Evolutionary conservation across 2,113 vertebrate genomes (phyloP).

Genomic region (Phyllostomus hastatus): DNA sequence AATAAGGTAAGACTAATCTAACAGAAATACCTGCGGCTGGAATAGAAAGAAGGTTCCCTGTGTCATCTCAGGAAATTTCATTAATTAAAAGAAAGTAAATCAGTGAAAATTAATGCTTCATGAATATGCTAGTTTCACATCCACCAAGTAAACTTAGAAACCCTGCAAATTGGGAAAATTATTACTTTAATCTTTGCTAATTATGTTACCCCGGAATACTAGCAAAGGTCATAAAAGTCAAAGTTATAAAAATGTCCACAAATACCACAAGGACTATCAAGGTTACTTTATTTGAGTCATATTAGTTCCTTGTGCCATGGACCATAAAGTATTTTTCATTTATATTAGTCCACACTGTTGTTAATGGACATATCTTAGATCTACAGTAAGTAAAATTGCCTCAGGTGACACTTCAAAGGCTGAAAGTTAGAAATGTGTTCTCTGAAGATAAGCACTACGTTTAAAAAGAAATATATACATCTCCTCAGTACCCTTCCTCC

Average conservation of each 20-base stretch:
- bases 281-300: slow-evolving; percentile 52
- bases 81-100: not conserved
- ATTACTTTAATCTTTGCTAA: not conserved
- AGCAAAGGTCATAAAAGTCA: slow-evolving; percentile 43
- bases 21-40: not conserved
- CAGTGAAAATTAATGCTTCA: not conserved
- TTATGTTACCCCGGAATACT: not conserved
- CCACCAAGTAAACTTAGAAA: not conserved
- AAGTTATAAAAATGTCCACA: slow-evolving; percentile 12
- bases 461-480: not conserved
- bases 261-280: not conserved
- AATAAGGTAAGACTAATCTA: not conserved
- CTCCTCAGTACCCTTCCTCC: not conserved
- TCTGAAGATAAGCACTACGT: slow-evolving; percentile 54
- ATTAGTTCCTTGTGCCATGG: slow-evolving; percentile 57
- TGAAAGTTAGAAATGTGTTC: slow-evolving; percentile 28
- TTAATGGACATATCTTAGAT: slow-evolving; percentile 59
- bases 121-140: not conserved
- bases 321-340: slow-evolving; percentile 44
- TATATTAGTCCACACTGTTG: slow-evolving; percentile 50
- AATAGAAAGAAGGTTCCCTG: not conserved
- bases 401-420: slow-evolving; percentile 58
- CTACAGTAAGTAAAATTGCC: slow-evolving; percentile 59
- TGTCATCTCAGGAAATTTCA: not conserved
- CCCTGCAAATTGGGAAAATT: not conserved